These are phyloP conservation scores for Digitonthophagus gazella DNA, from an alignment of 2,888 invertebrate species.

Conservation along the genomic window DNA sequence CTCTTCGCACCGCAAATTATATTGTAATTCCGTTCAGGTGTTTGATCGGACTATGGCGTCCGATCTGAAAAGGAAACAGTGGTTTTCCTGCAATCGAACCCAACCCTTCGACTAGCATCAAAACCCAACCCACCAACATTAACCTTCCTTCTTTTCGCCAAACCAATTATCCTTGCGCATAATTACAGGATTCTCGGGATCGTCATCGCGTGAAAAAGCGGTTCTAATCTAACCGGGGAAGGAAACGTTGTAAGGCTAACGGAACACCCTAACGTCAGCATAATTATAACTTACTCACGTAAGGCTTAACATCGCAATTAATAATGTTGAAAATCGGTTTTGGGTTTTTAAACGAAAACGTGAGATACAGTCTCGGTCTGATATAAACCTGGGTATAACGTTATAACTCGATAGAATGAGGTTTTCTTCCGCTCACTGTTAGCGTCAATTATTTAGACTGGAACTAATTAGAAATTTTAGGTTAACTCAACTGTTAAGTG, in stretches of 20 bases:
- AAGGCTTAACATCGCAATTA: not conserved
- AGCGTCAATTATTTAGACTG: slow-evolving; percentile 3
- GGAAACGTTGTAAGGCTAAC: not conserved
- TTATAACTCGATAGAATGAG: no score
- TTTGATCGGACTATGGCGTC: not conserved
- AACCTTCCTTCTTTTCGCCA: not conserved
- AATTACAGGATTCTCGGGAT: not conserved
- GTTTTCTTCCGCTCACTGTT: not conserved
- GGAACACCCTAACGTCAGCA: not conserved
- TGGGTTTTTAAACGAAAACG: not conserved
- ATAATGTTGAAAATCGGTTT: not conserved
- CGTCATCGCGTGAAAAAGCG: not conserved
- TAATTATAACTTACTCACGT: not conserved
- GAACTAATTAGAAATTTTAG: slow-evolving; percentile 10
- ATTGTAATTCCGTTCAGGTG: slow-evolving; percentile 30
- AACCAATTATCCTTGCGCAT: not conserved
- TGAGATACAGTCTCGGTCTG: not conserved
- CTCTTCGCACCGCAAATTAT: no score
- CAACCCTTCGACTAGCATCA: not conserved
- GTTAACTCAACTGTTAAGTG: slow-evolving; percentile 10
- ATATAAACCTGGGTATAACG: no score
- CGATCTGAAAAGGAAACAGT: not conserved
- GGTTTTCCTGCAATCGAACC: not conserved
- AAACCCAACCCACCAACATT: not conserved
- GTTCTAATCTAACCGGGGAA: not conserved